phyloP scores from a whole-genome alignment of 2,888 invertebrate genomes.

The Drosophila colorata region DNA sequence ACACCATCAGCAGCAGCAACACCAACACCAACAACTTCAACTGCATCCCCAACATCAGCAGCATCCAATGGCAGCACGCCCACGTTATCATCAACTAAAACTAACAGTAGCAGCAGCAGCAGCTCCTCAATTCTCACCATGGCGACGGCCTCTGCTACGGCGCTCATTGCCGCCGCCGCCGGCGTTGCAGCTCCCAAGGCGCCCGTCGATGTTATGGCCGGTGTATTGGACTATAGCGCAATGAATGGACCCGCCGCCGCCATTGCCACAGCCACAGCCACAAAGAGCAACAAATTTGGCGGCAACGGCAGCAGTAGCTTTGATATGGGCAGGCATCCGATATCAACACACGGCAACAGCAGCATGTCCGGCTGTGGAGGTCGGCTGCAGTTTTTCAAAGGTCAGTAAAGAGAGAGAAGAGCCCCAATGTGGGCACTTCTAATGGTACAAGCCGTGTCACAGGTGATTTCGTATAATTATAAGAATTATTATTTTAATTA shows the following conservation, averaged over 20 bases:
- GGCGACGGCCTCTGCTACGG: conserved; percentile 65
- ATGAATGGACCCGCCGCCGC: conserved; percentile 49
- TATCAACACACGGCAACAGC: conserved; percentile 70
- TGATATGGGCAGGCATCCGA: conserved; percentile 81
- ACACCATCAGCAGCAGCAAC: conserved; percentile 23
- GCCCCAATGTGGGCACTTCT: no score
- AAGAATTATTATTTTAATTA: no score
- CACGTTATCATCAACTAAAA: conserved; percentile 50
- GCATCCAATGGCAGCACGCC: conserved; percentile 70
- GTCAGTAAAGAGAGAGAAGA: conserved; percentile 55
- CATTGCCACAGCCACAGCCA: conserved; percentile 42
- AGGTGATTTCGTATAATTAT: no score
- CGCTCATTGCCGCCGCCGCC: conserved; percentile 60
- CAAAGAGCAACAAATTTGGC: conserved; percentile 53
- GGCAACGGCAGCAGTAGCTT: conserved; percentile 54
- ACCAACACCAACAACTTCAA: conserved; percentile 32
- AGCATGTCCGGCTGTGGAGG: conserved; percentile 79
- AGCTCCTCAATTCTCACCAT: conserved; percentile 53
- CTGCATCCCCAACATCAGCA: conserved; percentile 35
- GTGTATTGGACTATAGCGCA: conserved; percentile 80
- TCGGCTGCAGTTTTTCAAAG: conserved; percentile 85
- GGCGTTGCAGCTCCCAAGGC: conserved; percentile 49
- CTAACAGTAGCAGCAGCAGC: conserved; percentile 48
- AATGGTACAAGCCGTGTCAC: no score
- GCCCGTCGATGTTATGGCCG: conserved; percentile 61